These are phyloP conservation scores for Monodelphis domestica DNA, from an alignment of 2,797 vertebrate species.

Conservation along the genomic window DNA sequence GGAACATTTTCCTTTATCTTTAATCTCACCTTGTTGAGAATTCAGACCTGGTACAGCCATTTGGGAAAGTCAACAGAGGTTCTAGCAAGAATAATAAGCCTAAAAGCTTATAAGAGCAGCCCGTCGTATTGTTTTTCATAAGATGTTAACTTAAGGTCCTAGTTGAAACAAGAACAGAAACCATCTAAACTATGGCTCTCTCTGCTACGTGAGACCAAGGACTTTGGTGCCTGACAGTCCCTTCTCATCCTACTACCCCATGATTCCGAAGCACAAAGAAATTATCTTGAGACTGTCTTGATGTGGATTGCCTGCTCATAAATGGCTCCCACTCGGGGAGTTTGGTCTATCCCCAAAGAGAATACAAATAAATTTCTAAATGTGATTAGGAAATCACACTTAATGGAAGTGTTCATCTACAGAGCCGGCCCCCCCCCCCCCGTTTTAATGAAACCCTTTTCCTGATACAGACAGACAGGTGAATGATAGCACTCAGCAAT, in stretches of 20 bases:
- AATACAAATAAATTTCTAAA: neutral
- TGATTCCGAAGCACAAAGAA: neutral
- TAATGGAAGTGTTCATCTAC: neutral
- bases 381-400: neutral
- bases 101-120: neutral
- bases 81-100: neutral
- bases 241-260: neutral
- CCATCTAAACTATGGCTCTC: neutral
- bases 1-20: conserved; percentile 3
- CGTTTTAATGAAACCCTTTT: neutral
- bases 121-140: neutral
- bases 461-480: neutral
- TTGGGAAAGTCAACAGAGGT: neutral
- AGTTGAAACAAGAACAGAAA: neutral
- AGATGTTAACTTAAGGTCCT: neutral
- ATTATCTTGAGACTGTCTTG: neutral
- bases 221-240: neutral
- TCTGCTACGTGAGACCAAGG: neutral
- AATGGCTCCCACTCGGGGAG: neutral
- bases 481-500: neutral
- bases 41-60: no score
- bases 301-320: neutral
- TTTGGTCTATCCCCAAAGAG: neutral
- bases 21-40: neutral
- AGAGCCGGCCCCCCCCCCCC: neutral